These are phyloP conservation scores for Prionailurus viverrinus DNA, from an alignment of 2,113 vertebrate genomes.

Conservation along the genomic window DNA sequence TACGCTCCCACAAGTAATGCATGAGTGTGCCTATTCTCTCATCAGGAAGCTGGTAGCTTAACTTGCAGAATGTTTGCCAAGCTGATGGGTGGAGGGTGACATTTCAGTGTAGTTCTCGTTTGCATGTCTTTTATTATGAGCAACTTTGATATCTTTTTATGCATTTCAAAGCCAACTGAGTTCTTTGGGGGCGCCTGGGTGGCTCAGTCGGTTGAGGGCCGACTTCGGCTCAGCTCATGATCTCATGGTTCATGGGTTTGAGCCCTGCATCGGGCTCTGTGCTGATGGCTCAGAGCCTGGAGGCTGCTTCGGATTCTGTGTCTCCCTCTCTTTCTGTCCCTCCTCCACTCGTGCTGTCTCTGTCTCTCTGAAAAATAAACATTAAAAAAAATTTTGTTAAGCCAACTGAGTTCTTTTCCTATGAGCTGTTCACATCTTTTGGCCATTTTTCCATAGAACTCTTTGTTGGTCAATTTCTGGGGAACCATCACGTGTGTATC, in stretches of 20 bases:
- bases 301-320: too few species aligned
- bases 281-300: too few species aligned
- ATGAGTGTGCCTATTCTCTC: neutral
- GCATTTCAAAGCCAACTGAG: too few species aligned
- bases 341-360: too few species aligned
- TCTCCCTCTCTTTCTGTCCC: too few species aligned
- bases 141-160: neutral
- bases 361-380: too few species aligned
- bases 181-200: too few species aligned
- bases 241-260: too few species aligned
- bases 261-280: too few species aligned
- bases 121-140: neutral
- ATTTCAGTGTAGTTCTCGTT: neutral
- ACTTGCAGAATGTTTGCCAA: neutral
- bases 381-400: too few species aligned
- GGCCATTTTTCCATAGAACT: neutral
- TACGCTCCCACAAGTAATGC: neutral
- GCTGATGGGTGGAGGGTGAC: neutral
- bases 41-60: neutral
- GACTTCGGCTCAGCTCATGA: too few species aligned
- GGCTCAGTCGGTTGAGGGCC: too few species aligned
- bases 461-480: neutral
- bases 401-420: neutral
- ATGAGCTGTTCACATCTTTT: neutral
- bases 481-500: neutral